phyloP scores from a whole-genome alignment of 1,140 invertebrate genomes.

The Drosophila sulfurigaster region DNA sequence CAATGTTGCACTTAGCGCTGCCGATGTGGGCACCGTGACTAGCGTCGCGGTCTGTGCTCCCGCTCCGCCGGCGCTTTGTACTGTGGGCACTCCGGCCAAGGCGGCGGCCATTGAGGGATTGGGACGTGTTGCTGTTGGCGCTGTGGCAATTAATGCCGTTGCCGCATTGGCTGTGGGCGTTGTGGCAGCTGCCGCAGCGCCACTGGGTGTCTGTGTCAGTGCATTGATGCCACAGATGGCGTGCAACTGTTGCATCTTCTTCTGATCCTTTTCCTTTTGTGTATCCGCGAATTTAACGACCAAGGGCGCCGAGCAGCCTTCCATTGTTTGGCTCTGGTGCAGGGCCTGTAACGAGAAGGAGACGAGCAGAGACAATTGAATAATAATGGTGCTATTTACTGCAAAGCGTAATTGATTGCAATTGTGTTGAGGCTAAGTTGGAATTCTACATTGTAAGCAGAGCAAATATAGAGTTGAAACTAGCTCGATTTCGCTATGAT shows the following conservation, averaged over 20 bases:
- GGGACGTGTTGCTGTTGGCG: conserved; percentile 50
- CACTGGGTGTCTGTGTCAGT: conserved; percentile 65
- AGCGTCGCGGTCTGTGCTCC: conserved; percentile 54
- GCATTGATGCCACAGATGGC: conserved; percentile 90
- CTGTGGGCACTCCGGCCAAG: conserved; percentile 64
- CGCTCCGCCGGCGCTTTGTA: conserved; percentile 38
- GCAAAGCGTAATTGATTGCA: too few species aligned
- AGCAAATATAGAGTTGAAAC: too few species aligned
- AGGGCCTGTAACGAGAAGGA: conserved; percentile 87
- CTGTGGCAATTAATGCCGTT: conserved; percentile 65
- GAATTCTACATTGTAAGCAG: too few species aligned
- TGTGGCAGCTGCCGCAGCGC: conserved; percentile 57
- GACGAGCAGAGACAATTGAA: background rate
- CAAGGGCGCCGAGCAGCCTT: conserved; percentile 98
- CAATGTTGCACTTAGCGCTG: conserved; percentile 51
- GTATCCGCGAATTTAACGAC: conserved; percentile 99
- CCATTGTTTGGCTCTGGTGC: conserved; percentile 99
- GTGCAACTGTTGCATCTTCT: conserved; percentile 96
- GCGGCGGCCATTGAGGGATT: conserved; percentile 72
- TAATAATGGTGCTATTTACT: background rate
- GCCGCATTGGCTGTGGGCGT: conserved; percentile 65
- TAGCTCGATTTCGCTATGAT: too few species aligned
- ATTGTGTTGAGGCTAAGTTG: too few species aligned
- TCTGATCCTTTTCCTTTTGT: conserved; percentile 99
- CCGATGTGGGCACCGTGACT: conserved; percentile 56